A percentile compares a stretch with the other conserved stretches of the same genome.
Conservation (phyloP, 2,113 vertebrate genomes). For the Prietella phreatophila region DNA sequence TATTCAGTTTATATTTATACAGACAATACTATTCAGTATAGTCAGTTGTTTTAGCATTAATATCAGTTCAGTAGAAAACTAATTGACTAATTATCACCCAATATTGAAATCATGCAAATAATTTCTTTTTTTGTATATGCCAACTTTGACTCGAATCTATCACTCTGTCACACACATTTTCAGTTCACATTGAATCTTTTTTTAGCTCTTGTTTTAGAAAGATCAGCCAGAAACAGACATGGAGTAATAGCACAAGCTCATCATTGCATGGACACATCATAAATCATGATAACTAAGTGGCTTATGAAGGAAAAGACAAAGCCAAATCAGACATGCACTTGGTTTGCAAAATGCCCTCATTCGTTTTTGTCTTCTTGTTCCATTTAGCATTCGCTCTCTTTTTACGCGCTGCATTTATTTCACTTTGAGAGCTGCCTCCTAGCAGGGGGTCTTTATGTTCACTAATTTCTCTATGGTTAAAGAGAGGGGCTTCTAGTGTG, state of each 20-base stretch:
- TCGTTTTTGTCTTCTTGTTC: constrained; percentile 38
- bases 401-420: constrained; percentile 48
- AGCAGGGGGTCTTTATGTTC: constrained; percentile 50
- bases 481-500: constrained; percentile 35
- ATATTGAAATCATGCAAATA: background rate
- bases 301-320: constrained; percentile 33
- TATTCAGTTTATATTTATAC: background rate
- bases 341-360: constrained; percentile 38
- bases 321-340: constrained; percentile 29
- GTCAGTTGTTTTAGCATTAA: background rate
- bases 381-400: constrained; percentile 22
- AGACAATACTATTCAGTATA: background rate
- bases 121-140: background rate
- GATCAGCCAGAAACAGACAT: background rate
- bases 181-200: background rate
- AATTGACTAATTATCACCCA: background rate
- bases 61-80: background rate
- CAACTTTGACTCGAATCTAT: background rate
- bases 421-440: constrained; percentile 48
- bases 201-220: background rate
- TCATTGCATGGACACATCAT: constrained; percentile 13
- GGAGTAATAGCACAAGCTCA: constrained; percentile 8
- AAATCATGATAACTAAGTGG: constrained; percentile 38
- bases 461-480: constrained; percentile 51
- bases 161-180: background rate